Evolutionary conservation across 2,888 invertebrate species (phyloP).

Genomic region (Congeria kusceri): DNA sequence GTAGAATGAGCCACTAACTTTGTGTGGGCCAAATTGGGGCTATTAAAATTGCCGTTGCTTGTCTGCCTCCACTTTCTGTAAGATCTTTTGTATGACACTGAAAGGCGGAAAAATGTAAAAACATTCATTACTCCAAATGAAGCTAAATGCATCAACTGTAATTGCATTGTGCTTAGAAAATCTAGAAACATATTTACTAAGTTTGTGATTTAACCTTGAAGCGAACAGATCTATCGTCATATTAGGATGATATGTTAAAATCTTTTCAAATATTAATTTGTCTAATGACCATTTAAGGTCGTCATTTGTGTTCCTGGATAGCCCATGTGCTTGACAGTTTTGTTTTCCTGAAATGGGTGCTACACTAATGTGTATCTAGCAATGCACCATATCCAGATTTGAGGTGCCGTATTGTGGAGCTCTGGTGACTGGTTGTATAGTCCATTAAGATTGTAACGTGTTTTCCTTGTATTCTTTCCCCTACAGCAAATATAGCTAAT

Average conservation of each 20-base stretch:
- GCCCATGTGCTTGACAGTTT: constrained; percentile 23
- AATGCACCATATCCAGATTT: constrained; percentile 47
- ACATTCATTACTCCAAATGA: constrained; percentile 18
- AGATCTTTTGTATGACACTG: constrained; percentile 22
- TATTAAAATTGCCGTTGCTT: no score
- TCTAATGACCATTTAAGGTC: constrained; percentile 41
- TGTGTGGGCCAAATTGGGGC: no score
- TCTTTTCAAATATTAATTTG: constrained; percentile 20
- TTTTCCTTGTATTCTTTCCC: neutral
- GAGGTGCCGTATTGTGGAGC: constrained; percentile 35
- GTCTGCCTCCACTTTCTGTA: no score
- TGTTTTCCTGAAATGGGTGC: constrained; percentile 36
- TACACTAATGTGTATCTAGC: constrained; percentile 30
- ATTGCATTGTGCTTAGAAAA: constrained; percentile 18
- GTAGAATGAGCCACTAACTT: no score
- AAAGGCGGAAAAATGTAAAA: constrained; percentile 50
- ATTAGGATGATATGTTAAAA: constrained; percentile 5
- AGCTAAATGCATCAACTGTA: constrained; percentile 36
- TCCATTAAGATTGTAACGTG: constrained; percentile 51
- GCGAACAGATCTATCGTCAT: constrained; percentile 35
- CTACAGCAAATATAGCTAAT: constrained; percentile 25
- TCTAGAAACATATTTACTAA: constrained; percentile 24
- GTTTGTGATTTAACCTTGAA: constrained; percentile 35
- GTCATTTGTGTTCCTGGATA: constrained; percentile 25
- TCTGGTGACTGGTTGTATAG: constrained; percentile 44